These are phyloP conservation scores for Drosophila ustulata DNA, from an alignment of 2,888 invertebrate genomes.

Conservation along the genomic window DNA sequence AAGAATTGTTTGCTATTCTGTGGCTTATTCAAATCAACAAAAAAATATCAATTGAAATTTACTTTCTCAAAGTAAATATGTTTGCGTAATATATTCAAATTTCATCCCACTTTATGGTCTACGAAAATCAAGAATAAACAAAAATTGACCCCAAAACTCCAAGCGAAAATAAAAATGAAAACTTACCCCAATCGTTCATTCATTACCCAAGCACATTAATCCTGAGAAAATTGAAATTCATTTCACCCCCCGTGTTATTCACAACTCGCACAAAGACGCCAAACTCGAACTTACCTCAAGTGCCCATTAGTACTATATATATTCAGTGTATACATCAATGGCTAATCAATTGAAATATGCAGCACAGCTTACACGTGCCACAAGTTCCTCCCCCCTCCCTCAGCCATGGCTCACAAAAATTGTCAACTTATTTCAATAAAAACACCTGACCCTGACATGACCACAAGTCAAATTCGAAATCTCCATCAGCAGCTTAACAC, in stretches of 20 bases:
- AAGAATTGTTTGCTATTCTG: too few species aligned
- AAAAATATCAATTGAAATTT: too few species aligned
- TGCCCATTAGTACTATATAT: slow-evolving; percentile 27
- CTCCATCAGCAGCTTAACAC: slow-evolving; percentile 73
- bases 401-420: too few species aligned
- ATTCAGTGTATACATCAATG: slow-evolving; percentile 36
- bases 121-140: neutral
- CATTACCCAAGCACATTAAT: slow-evolving; percentile 14
- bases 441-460: slow-evolving; percentile 29
- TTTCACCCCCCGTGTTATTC: slow-evolving; percentile 23
- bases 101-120: too few species aligned
- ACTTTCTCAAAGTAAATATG: too few species aligned
- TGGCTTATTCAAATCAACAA: too few species aligned
- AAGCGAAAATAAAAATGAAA: neutral
- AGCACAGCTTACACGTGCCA: slow-evolving; percentile 39
- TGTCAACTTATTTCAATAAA: slow-evolving; percentile 65
- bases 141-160: neutral
- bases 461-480: slow-evolving; percentile 34
- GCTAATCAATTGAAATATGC: slow-evolving; percentile 57
- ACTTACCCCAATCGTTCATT: neutral
- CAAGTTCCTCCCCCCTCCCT: neutral
- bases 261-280: slow-evolving; percentile 7
- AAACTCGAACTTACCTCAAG: slow-evolving; percentile 5
- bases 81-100: too few species aligned
- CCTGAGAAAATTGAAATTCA: slow-evolving; percentile 11